Evolutionary conservation across 2,888 invertebrate species (phyloP).

Genomic region (Hydrotaea diabolus): DNA sequence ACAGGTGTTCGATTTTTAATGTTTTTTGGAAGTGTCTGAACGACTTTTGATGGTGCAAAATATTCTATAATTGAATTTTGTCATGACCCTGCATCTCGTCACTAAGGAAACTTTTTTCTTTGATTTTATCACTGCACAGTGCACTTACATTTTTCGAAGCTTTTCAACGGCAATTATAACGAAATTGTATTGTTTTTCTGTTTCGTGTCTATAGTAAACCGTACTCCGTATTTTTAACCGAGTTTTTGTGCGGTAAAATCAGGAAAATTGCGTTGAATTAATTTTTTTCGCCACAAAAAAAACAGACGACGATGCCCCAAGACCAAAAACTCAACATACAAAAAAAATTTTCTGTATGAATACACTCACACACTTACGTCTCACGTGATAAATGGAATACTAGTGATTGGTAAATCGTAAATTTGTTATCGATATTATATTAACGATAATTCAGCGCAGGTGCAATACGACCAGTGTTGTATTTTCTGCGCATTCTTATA

Average conservation of each 20-base stretch:
- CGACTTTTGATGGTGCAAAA: not conserved
- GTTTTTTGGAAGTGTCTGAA: not conserved
- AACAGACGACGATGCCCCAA: constrained; percentile 76
- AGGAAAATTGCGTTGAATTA: constrained; percentile 71
- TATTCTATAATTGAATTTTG: not conserved
- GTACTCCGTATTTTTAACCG: constrained; percentile 48
- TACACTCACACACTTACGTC: constrained; percentile 2
- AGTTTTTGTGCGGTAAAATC: constrained; percentile 65
- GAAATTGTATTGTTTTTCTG: constrained; percentile 20
- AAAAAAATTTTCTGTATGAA: constrained; percentile 64
- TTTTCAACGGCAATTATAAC: constrained; percentile 46
- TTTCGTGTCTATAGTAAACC: constrained; percentile 27
- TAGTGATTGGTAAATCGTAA: no score
- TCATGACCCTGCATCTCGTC: constrained; percentile 43
- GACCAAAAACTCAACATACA: constrained; percentile 74
- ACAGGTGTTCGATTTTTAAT: constrained; percentile 53
- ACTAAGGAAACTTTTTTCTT: constrained; percentile 46
- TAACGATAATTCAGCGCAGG: no score
- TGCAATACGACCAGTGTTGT: no score
- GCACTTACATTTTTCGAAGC: constrained; percentile 59
- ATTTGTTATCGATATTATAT: no score
- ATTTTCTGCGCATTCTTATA: no score
- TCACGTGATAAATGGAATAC: constrained; percentile 83
- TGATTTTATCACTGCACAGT: constrained; percentile 40
- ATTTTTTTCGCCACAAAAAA: constrained; percentile 72